Evolutionary conservation across 1,140 invertebrate genomes (phyloP), one percentile per base, ranked within the genome.

Genomic region (Dendroctonus ponderosae): DNA sequence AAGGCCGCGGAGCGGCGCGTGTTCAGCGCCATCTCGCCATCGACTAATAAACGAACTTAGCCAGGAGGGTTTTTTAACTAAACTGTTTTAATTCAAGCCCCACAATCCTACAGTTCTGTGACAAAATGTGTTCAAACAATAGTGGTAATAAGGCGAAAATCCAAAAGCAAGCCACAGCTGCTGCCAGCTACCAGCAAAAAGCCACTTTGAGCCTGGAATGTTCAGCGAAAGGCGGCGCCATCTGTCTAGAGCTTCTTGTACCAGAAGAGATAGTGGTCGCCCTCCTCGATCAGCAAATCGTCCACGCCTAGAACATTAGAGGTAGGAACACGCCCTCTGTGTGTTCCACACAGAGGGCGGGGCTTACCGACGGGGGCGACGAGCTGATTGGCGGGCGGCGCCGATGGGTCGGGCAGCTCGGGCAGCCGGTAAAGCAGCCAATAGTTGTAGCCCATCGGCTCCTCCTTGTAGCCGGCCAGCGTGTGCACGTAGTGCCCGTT

Each of bases 401-500:
- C 87, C 58, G 82, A 79, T 1, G 90, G 86, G 77, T 93, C 89
- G 2, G 91, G 91, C 48, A 87, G 79, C 63, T 89, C 85, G 4
- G 87, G 86, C 70, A 93, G 80, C 73, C 88, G 85, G 79, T 93
- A 93, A 43, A 94, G 82, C 42, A 94, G 79, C 92, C 92, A 94
- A 78, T 92, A 94, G 75, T 92, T 89, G 78, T 93, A 93, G 15
- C 89, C 91, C 85, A 91, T 88, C 0, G 91, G 91, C 74, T 93
- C 90, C 74, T 94, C 92, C 73, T 91, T 90, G 70, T 89, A 89
- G 1, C 91, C 91, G n/a, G 89, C 89, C 48, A 94, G 80, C 5
- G 91, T 93, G 78, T 94, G 91, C 37, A 94, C 89, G 77, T 94
- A 94, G 74, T 94, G 91, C 2, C 92, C 92, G 73, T 93, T 93